Conservation (phyloP, 2,888 invertebrate genomes). For the Andrena dorsata region DNA sequence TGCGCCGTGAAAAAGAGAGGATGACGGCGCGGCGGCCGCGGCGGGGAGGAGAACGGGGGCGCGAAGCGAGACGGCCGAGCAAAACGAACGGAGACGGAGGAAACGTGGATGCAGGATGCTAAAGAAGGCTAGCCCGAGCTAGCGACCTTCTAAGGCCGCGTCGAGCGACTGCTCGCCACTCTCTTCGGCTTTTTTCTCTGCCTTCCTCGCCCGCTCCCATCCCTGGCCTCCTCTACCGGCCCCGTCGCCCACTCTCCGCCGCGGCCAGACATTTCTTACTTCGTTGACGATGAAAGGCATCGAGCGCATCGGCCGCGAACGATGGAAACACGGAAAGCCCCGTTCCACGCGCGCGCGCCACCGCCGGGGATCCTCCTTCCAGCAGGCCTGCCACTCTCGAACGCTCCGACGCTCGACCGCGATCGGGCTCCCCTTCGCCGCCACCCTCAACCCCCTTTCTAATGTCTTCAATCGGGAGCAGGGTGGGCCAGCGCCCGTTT, state of each 20-base stretch:
- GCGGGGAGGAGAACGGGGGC: neutral
- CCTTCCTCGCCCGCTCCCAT: conserved; percentile 59
- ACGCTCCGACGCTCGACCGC: conserved; percentile 11
- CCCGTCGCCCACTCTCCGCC: conserved; percentile 54
- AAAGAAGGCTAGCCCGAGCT: conserved; percentile 82
- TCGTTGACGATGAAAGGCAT: conserved; percentile 70
- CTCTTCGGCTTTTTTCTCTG: conserved; percentile 72
- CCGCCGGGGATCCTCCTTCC: conserved; percentile 39
- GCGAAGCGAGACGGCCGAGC: neutral
- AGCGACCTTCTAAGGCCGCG: conserved; percentile 83
- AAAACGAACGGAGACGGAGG: conserved; percentile 35
- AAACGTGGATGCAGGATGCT: conserved; percentile 76
- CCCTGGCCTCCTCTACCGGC: conserved; percentile 49
- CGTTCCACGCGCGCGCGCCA: conserved; percentile 7
- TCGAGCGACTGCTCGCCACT: conserved; percentile 74
- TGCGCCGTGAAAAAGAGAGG: conserved; percentile 41
- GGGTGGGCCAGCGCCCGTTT: no score
- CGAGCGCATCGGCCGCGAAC: conserved; percentile 57
- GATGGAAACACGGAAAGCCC: conserved; percentile 56
- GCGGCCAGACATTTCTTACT: conserved; percentile 66
- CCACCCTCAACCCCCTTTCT: conserved; percentile 3
- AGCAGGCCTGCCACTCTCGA: conserved; percentile 4
- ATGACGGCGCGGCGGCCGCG: conserved; percentile 13
- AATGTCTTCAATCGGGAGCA: neutral
- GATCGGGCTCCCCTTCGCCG: conserved; percentile 9